phyloP scores from a whole-genome alignment of 2,888 invertebrate genomes.

The Noctua comes region DNA sequence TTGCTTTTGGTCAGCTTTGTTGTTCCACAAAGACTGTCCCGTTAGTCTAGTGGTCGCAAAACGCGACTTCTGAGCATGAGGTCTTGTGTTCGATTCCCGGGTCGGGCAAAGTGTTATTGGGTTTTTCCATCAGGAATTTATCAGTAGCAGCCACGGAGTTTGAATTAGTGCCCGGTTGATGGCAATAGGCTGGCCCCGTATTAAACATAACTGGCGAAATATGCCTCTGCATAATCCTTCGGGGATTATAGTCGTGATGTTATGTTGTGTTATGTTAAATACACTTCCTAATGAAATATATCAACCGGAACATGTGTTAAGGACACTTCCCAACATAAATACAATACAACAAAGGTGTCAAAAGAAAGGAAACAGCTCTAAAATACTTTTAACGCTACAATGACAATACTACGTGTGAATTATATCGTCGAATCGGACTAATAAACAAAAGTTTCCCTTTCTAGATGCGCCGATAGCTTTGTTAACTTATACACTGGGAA shows the following conservation, averaged over 20 bases:
- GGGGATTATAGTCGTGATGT: too few relatives aligned
- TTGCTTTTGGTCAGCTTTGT: not conserved
- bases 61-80: too few relatives aligned
- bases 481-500: conserved; percentile 65
- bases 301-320: not conserved
- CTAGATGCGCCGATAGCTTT: conserved; percentile 66
- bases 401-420: conserved; percentile 51
- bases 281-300: not conserved
- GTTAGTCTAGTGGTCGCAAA: too few relatives aligned
- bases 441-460: conserved; percentile 68
- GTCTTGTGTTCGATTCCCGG: too few relatives aligned
- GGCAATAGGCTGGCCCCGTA: too few relatives aligned
- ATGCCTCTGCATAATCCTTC: too few relatives aligned
- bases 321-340: not conserved
- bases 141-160: too few relatives aligned
- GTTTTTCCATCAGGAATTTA: too few relatives aligned
- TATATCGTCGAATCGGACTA: conserved; percentile 60
- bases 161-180: too few relatives aligned
- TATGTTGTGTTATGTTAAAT: not conserved
- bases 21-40: not conserved
- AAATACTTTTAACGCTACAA: conserved; percentile 51
- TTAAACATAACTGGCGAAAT: too few relatives aligned
- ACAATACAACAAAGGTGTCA: conserved; percentile 8
- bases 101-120: too few relatives aligned
- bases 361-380: conserved; percentile 31